phyloP scores from a whole-genome alignment of 2,113 vertebrate genomes.

The Xerus inauris region DNA sequence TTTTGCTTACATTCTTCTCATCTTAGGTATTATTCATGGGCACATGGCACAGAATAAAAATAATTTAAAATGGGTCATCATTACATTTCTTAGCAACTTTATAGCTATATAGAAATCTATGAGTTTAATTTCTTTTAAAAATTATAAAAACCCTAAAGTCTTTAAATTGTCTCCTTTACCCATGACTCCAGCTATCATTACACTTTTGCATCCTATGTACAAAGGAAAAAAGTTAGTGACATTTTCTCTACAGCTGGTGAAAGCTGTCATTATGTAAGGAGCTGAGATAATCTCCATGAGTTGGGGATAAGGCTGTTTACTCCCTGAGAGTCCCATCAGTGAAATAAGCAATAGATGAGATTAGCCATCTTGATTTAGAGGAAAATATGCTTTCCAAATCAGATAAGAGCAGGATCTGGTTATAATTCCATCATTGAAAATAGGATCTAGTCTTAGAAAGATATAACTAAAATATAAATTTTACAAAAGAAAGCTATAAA shows the following conservation, averaged over 20 bases:
- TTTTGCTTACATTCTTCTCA: background rate
- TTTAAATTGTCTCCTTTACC: background rate
- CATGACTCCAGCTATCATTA: background rate
- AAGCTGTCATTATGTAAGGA: background rate
- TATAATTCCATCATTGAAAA: slow-evolving; percentile 9
- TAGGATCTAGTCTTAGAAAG: background rate
- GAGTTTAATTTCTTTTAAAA: slow-evolving; percentile 44
- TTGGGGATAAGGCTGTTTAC: background rate
- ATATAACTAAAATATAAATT: slow-evolving; percentile 13
- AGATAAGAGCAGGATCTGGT: background rate
- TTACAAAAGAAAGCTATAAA: background rate
- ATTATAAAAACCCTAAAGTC: background rate
- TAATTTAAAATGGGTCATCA: slow-evolving; percentile 50
- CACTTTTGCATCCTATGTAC: background rate
- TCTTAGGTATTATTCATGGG: slow-evolving; percentile 16
- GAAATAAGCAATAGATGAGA: background rate
- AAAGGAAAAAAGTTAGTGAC: background rate
- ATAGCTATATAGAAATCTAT: slow-evolving; percentile 48
- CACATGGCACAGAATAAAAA: slow-evolving; percentile 26
- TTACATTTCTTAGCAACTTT: slow-evolving; percentile 39
- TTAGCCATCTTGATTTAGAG: slow-evolving; percentile 10
- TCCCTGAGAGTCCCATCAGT: background rate
- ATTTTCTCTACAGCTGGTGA: background rate
- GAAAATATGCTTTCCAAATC: slow-evolving; percentile 39
- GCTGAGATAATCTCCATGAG: background rate